Percentiles rank a stretch among this genome's conserved stretches.
Conservation (phyloP, 2,113 vertebrate species). For the Sciurus niger region DNA sequence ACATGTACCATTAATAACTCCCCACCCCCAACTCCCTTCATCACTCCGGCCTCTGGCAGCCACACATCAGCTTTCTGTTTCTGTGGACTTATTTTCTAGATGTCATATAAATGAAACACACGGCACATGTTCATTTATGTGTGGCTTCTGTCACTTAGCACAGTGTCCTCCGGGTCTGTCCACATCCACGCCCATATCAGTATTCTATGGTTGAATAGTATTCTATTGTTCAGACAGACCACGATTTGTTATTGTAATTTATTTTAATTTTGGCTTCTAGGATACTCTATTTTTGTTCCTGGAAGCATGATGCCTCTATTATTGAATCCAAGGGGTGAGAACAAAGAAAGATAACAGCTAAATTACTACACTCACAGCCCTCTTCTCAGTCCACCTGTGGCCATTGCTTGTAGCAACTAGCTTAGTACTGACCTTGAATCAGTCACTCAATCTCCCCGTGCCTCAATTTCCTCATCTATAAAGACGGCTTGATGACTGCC, state of each 20-base stretch:
- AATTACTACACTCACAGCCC: neutral
- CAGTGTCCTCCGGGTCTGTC: neutral
- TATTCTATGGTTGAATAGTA: neutral
- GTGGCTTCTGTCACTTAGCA: neutral
- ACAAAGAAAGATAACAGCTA: constrained; percentile 7
- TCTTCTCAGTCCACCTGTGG: neutral
- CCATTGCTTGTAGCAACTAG: neutral
- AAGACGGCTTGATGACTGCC: constrained; percentile 69
- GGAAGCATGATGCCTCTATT: neutral
- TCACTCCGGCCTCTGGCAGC: neutral
- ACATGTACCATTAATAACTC: neutral
- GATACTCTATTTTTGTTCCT: neutral
- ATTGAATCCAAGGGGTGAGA: neutral
- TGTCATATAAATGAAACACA: neutral
- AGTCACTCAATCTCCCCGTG: constrained; percentile 2
- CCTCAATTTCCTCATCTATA: constrained; percentile 64
- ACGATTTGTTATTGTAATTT: neutral
- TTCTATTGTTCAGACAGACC: neutral
- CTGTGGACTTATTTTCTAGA: neutral
- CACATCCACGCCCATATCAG: too few relatives aligned
- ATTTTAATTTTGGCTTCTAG: constrained; percentile 1
- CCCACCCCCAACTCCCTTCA: neutral
- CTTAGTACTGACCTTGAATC: constrained; percentile 17
- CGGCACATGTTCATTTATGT: neutral
- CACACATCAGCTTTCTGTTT: neutral